Conservation (phyloP, 2,888 invertebrate genomes). For the Melitaea athalia region DNA sequence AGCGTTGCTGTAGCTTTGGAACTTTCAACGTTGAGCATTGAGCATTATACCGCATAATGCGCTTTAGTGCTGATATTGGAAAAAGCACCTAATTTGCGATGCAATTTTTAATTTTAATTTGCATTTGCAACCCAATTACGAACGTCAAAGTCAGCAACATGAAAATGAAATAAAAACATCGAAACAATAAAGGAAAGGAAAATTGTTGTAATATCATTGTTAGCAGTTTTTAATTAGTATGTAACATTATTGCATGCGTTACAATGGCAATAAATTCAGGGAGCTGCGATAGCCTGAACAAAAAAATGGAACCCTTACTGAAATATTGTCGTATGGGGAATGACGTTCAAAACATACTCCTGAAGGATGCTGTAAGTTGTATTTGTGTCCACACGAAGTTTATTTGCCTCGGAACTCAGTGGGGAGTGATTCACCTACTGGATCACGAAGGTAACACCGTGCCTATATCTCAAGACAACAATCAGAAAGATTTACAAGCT, state of each 20-base stretch:
- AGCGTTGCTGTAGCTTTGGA: too few species aligned
- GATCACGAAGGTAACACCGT: slow-evolving; percentile 95
- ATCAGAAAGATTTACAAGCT: slow-evolving; percentile 86
- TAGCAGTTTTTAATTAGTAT: slow-evolving; percentile 16
- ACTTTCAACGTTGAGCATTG: too few species aligned
- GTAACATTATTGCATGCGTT: slow-evolving; percentile 25
- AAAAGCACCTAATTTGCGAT: not conserved
- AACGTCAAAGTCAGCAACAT: slow-evolving; percentile 10
- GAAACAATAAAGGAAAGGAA: slow-evolving; percentile 31
- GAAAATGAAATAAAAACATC: slow-evolving; percentile 15
- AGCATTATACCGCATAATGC: too few species aligned
- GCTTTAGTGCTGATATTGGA: too few species aligned
- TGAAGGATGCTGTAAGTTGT: slow-evolving; percentile 92
- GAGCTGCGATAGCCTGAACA: slow-evolving; percentile 71
- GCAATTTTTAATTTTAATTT: not conserved
- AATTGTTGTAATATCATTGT: slow-evolving; percentile 11
- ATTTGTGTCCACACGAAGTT: slow-evolving; percentile 97
- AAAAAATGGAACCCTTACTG: slow-evolving; percentile 90
- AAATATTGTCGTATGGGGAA: slow-evolving; percentile 95
- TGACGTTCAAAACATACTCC: slow-evolving; percentile 91
- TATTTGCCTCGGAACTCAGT: slow-evolving; percentile 95
- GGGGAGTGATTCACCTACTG: slow-evolving; percentile 93
- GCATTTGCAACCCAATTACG: not conserved
- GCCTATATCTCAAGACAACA: slow-evolving; percentile 79
- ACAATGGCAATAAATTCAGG: slow-evolving; percentile 71